A percentile compares a stretch with the other conserved stretches of the same genome.
Conservation (phyloP, 2,113 vertebrate species). For the Eonycteris spelaea region DNA sequence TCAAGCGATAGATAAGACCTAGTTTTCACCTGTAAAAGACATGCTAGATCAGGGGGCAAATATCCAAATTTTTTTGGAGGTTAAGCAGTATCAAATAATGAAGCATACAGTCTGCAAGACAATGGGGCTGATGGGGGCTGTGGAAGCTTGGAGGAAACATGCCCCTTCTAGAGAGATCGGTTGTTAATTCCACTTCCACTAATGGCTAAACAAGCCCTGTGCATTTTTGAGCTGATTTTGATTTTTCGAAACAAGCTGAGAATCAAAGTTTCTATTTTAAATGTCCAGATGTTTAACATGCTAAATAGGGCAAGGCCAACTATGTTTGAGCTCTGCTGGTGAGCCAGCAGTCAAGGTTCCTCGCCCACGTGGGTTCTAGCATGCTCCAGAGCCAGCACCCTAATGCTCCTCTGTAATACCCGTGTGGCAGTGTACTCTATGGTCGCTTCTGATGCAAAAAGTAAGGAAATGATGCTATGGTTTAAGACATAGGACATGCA, state of each 20-base stretch:
- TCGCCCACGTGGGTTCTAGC: not conserved
- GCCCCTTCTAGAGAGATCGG: not conserved
- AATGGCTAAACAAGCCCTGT: not conserved
- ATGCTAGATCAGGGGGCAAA: not conserved
- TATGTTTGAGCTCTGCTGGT: not conserved
- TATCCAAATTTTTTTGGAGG: not conserved
- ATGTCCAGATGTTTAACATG: slow-evolving; percentile 8
- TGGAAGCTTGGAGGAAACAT: not conserved
- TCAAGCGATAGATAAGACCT: not conserved
- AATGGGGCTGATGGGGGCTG: not conserved
- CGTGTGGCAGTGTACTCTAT: not conserved
- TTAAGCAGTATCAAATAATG: not conserved
- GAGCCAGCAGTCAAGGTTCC: not conserved
- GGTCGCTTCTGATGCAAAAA: not conserved
- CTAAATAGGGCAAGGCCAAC: not conserved
- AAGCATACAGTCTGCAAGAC: not conserved
- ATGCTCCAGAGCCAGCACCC: not conserved
- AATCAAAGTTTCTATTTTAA: not conserved
- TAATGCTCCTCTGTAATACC: not conserved
- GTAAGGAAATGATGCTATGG: not conserved
- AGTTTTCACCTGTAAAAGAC: not conserved
- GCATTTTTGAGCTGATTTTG: not conserved
- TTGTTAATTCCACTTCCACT: not conserved
- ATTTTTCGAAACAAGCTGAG: not conserved
- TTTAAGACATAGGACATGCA: not conserved